phyloP scores from a whole-genome alignment of 30 jellyfish, hydroid and myxozoan species.

The Calvadosia cruxmelitensis region DNA sequence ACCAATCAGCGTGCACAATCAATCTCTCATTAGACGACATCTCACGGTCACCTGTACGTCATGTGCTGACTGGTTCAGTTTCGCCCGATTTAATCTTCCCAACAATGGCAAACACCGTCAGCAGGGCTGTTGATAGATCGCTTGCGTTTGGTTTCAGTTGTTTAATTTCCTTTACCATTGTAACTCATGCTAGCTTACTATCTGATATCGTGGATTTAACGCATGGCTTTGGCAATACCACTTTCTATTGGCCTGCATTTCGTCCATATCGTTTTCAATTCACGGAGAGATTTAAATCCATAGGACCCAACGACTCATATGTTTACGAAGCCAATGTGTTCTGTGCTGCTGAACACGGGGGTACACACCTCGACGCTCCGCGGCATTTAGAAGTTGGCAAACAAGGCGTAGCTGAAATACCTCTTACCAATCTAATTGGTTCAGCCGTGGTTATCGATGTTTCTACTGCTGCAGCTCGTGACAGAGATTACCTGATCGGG shows the following conservation, averaged over 20 bases:
- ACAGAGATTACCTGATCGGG: slow-evolving; percentile 32
- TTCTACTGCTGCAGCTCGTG: slow-evolving; percentile 9
- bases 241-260: not conserved
- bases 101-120: no score
- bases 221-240: not conserved
- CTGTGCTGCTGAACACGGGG: slow-evolving; percentile 70
- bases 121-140: no score
- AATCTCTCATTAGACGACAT: no score
- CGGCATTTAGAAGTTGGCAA: slow-evolving; percentile 56
- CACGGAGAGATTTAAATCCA: not conserved
- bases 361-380: slow-evolving; percentile 86
- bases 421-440: slow-evolving; percentile 49
- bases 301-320: not conserved
- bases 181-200: no score
- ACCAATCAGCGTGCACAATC: no score
- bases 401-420: slow-evolving; percentile 30
- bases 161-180: no score
- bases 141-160: no score
- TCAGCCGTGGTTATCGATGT: slow-evolving; percentile 45
- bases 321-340: slow-evolving; percentile 52
- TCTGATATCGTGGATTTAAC: not conserved
- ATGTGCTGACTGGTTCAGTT: no score
- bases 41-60: no score
- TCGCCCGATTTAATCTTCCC: no score
- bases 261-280: not conserved